phyloP scores from a whole-genome alignment of 2,113 vertebrate species.

The Sisor rabdophorus region DNA sequence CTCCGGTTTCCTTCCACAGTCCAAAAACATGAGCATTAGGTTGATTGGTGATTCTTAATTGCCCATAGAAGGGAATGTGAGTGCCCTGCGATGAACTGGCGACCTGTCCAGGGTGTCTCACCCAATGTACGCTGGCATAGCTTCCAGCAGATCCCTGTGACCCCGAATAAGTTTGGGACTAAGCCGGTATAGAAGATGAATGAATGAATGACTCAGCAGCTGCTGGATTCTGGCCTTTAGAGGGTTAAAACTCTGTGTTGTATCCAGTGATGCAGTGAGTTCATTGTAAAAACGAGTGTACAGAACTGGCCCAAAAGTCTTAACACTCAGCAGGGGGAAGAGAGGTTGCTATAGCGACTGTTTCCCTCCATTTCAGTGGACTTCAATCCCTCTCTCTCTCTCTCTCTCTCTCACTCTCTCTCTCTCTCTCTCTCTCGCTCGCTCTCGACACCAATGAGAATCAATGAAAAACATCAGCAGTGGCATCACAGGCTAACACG shows the following conservation, averaged over 20 bases:
- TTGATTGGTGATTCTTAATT: too few species aligned
- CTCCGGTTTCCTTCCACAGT: too few species aligned
- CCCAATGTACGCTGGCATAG: too few species aligned
- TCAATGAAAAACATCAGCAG: slow-evolving; percentile 21
- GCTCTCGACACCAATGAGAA: background rate
- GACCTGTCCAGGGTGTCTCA: too few species aligned
- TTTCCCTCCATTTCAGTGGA: background rate
- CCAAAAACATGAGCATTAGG: too few species aligned
- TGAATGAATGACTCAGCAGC: slow-evolving; percentile 13
- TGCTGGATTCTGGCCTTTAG: background rate
- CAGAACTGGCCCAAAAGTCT: slow-evolving; percentile 2
- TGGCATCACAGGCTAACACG: background rate
- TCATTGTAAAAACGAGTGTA: slow-evolving; percentile 5
- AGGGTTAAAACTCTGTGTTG: background rate
- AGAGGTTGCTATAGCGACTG: slow-evolving; percentile 1
- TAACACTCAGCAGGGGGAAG: background rate
- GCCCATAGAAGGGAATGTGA: too few species aligned
- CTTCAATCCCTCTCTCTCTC: background rate
- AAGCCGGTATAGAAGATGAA: too few species aligned
- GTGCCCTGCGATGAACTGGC: too few species aligned
- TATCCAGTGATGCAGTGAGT: background rate
- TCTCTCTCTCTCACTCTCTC: slow-evolving; percentile 4
- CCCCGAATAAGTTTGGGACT: too few species aligned
- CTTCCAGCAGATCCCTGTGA: too few species aligned
- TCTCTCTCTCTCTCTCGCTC: background rate